phyloP scores from a whole-genome alignment of 1,140 invertebrate species.

The Portunus trituberculatus region DNA sequence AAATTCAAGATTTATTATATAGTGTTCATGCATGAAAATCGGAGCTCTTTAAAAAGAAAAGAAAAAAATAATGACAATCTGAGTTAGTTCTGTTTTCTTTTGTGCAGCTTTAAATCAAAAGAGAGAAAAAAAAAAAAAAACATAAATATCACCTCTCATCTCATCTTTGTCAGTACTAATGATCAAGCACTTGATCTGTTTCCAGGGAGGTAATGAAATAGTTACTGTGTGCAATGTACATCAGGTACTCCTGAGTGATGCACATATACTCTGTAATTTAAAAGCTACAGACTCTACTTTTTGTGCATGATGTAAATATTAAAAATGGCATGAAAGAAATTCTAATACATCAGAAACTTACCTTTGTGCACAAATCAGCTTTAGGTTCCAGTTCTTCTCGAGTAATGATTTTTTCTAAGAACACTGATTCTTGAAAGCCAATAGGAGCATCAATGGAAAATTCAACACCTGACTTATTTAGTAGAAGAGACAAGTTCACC shows the following conservation, averaged over 20 bases:
- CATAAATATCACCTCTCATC: neutral
- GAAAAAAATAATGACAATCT: neutral
- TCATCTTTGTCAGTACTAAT: too few relatives aligned
- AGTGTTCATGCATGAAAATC: constrained; percentile 8
- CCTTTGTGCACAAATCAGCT: constrained; percentile 93
- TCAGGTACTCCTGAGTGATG: too few relatives aligned
- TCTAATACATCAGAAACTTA: constrained; percentile 79
- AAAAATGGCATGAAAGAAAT: neutral
- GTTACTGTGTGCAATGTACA: too few relatives aligned
- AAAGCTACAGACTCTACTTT: neutral
- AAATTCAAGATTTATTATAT: constrained; percentile 8
- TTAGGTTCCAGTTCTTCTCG: constrained; percentile 92
- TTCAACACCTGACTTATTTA: constrained; percentile 87
- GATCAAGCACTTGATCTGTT: too few relatives aligned
- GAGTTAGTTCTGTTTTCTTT: neutral
- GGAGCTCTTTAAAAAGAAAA: neutral
- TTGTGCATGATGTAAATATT: neutral
- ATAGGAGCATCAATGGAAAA: constrained; percentile 92
- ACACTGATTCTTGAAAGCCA: constrained; percentile 95
- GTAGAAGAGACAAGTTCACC: constrained; percentile 91
- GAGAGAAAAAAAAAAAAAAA: constrained; percentile 34
- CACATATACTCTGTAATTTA: neutral
- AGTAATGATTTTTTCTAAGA: constrained; percentile 89
- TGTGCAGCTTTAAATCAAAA: neutral
- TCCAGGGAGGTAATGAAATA: too few relatives aligned